A percentile compares a stretch with the other conserved stretches of the same genome.
These are phyloP conservation scores for Pyxicephalus adspersus DNA, from an alignment of 2,113 vertebrate genomes.

Conservation along the genomic window DNA sequence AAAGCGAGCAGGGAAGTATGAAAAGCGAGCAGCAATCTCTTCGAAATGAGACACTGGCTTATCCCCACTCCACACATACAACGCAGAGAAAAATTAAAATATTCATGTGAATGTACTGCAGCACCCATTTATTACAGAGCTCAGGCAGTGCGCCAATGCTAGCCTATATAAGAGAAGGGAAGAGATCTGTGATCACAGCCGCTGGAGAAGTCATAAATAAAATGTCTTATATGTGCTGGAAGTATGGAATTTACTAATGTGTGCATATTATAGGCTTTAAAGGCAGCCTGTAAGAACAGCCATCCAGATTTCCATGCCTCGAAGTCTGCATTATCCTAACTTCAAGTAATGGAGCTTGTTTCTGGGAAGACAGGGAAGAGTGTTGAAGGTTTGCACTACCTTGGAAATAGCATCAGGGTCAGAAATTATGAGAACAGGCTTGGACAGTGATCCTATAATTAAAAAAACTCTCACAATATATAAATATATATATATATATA, in stretches of 20 bases:
- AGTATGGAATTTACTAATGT: conserved; percentile 11
- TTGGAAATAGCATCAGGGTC: too few relatives aligned
- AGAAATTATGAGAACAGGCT: too few relatives aligned
- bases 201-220: conserved; percentile 55
- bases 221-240: conserved; percentile 52
- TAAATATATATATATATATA: too few relatives aligned
- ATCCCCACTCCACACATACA: conserved; percentile 54
- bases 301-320: too few relatives aligned
- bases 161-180: conserved; percentile 55
- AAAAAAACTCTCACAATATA: too few relatives aligned
- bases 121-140: conserved; percentile 58
- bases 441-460: too few relatives aligned
- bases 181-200: conserved; percentile 53
- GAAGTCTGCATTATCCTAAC: too few relatives aligned
- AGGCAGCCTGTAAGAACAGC: not conserved
- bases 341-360: too few relatives aligned
- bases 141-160: conserved; percentile 56
- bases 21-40: conserved; percentile 39
- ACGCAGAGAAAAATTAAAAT: conserved; percentile 41
- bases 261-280: conserved; percentile 22
- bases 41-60: conserved; percentile 57
- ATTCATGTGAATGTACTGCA: conserved; percentile 45
- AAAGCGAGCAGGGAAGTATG: conserved; percentile 57
- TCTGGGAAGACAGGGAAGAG: too few relatives aligned
- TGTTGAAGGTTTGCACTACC: too few relatives aligned